phyloP scores from a whole-genome alignment of 2,113 vertebrate species.

The Sula dactylatra region DNA sequence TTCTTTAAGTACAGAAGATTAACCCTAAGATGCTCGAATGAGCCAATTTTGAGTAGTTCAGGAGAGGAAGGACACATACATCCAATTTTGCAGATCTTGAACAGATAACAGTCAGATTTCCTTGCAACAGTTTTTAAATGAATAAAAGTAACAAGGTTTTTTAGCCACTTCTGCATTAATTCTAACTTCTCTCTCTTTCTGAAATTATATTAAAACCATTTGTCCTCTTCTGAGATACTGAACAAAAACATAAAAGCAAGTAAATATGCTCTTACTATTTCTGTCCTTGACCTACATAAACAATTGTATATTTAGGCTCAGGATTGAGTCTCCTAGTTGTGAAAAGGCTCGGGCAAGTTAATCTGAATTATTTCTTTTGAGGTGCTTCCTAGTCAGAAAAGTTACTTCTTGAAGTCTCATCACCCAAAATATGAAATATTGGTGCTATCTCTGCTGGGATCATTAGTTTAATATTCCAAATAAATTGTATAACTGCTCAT shows the following conservation, averaged over 20 bases:
- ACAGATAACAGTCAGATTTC: neutral
- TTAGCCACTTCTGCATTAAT: neutral
- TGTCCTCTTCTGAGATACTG: neutral
- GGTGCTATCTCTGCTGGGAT: neutral
- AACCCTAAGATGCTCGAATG: neutral
- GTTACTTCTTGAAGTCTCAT: neutral
- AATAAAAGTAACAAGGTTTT: neutral
- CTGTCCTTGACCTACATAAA: constrained; percentile 15
- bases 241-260: neutral
- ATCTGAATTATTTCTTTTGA: neutral
- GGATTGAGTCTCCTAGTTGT: neutral
- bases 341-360: neutral
- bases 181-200: neutral
- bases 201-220: neutral
- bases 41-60: neutral
- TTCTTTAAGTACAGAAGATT: neutral
- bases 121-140: neutral
- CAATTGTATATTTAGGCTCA: neutral
- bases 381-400: neutral
- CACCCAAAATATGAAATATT: neutral
- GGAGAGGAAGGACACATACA: neutral
- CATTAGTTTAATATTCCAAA: neutral
- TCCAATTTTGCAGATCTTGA: neutral
- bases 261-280: neutral
- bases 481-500: neutral